Evolutionary conservation across 2,797 vertebrate genomes (phyloP), one percentile per base, ranked within the genome.

Genomic region (Ambastaia sidthimunki): DNA sequence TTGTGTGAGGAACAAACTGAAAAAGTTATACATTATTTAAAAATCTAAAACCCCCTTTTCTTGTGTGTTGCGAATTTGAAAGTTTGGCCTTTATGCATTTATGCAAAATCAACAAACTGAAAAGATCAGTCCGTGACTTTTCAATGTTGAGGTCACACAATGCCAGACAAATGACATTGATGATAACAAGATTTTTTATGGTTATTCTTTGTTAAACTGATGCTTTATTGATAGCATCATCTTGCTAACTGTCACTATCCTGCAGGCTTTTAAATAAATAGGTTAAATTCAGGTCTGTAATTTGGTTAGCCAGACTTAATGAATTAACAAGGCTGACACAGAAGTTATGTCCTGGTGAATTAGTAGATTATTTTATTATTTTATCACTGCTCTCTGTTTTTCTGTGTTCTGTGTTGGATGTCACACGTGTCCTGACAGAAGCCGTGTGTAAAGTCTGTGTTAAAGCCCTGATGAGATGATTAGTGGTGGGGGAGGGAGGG

Each of bases 401-500:
- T 25, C 21, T 25, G 31, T 23, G 19, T 59, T 41, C 2, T 41
- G 34, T 72, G 9, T 57, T 41, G 4, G 37, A 7, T 47, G 55
- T 28, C 11, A 28, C 21, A n/a, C 11, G 3, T 62, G 11, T 10
- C 21, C 54, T 60, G 19, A 15, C 23, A 23, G 25, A 37, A 37
- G 34, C 34, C 9, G 34, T 37, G 34, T 37, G 34, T 37, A 1
- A 37, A 3, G 54, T 44, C 15, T 73, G 16, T 21, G 21, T 11
- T n/a, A 48, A 62, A 62, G 57, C 57, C 23, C 41, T 50, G 57
- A 50, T 74, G 57, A 63, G 57, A 50, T 74, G 41, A 74, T 31
- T 63, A 63, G 44, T 74, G 41, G 18, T 23, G 72, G 72, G n/a
- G n/a, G n/a, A n/a, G 47, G 72, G 59, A 63, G 44, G 72, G 44